Conservation (phyloP, 2,113 vertebrate species). For the Ploceus nigricollis region DNA sequence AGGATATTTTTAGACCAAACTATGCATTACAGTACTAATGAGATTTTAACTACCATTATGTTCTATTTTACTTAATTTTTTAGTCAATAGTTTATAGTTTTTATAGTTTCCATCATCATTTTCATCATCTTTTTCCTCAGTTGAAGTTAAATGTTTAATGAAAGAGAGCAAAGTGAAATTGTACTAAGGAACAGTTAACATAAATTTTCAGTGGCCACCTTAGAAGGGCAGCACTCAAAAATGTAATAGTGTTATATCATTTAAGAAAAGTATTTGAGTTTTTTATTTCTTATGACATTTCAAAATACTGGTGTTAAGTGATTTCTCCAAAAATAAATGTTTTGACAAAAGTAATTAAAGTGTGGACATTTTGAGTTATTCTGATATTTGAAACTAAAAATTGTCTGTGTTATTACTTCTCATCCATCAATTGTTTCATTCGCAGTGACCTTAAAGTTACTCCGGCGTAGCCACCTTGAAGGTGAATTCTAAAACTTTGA, state of each 20-base stretch:
- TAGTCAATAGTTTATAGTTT: not conserved
- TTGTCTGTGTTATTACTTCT: conserved; percentile 3
- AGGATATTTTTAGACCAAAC: not conserved
- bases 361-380: conserved; percentile 67
- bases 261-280: conserved; percentile 17
- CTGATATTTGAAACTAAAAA: conserved; percentile 55
- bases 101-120: not conserved
- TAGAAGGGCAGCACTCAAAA: conserved; percentile 7
- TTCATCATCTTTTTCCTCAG: not conserved
- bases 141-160: conserved; percentile 53
- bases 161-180: not conserved
- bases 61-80: not conserved
- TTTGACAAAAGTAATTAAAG: conserved; percentile 70
- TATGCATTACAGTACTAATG: not conserved
- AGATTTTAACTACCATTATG: not conserved
- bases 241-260: conserved; percentile 12
- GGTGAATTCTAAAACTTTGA: conserved; percentile 28
- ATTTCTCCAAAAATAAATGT: conserved; percentile 50
- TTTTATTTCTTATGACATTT: conserved; percentile 66
- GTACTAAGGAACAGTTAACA: not conserved
- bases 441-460: conserved; percentile 61
- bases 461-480: conserved; percentile 38
- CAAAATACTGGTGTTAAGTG: conserved; percentile 30
- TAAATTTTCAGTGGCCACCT: conserved; percentile 55
- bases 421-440: conserved; percentile 57